Conservation (phyloP, 2,113 vertebrate genomes). For the Malurus elegans region DNA sequence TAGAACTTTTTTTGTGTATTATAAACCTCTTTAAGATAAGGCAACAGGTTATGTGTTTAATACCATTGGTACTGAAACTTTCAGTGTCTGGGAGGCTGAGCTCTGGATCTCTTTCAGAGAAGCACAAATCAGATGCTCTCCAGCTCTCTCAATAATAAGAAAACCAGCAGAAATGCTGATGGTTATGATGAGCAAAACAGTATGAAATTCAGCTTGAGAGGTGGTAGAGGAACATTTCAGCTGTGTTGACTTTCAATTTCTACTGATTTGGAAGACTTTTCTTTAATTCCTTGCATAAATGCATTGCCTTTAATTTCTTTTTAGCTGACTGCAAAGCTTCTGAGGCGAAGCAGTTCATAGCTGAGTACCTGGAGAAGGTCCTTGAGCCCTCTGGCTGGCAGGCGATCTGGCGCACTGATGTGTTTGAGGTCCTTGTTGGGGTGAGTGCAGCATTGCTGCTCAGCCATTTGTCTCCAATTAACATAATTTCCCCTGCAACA, state of each 20-base stretch:
- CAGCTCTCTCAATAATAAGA: not conserved
- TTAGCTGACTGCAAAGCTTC: conserved; percentile 93
- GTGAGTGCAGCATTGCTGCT: conserved; percentile 67
- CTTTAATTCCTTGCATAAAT: not conserved
- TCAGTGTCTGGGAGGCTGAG: not conserved
- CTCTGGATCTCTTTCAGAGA: not conserved
- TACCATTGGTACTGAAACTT: not conserved
- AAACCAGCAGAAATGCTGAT: not conserved
- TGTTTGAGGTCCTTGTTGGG: conserved; percentile 89
- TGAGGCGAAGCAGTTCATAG: conserved; percentile 86
- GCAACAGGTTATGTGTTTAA: not conserved
- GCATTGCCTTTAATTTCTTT: not conserved
- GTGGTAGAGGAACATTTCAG: not conserved
- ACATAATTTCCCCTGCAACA: not conserved
- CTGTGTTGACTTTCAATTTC: not conserved
- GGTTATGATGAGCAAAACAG: not conserved
- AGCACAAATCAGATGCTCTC: not conserved
- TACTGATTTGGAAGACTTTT: not conserved
- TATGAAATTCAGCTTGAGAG: not conserved
- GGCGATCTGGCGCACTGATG: conserved; percentile 86
- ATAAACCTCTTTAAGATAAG: not conserved
- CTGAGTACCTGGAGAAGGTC: conserved; percentile 92
- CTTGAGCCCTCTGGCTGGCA: conserved; percentile 89
- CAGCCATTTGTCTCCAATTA: not conserved
- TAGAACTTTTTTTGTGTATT: not conserved